Evolutionary conservation across 1,140 invertebrate species (phyloP).

Genomic region (Drosophila bifasciata): DNA sequence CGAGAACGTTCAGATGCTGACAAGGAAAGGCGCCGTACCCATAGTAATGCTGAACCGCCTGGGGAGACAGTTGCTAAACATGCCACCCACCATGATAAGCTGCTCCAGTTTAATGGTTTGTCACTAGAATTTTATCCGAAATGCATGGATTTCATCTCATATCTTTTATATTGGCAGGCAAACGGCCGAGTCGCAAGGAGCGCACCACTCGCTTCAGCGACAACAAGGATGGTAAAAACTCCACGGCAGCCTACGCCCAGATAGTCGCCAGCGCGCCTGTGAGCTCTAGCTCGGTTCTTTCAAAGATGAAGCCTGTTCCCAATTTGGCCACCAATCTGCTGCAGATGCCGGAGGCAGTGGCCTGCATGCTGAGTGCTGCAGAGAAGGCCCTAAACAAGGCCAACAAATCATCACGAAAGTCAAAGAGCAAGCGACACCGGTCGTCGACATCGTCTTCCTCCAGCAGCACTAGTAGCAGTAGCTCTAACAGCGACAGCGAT

Average conservation of each 20-base stretch:
- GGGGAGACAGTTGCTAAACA: slow-evolving; percentile 13
- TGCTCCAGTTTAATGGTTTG: slow-evolving; percentile 64
- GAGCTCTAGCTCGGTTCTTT: slow-evolving; percentile 9
- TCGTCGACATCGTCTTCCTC: slow-evolving; percentile 58
- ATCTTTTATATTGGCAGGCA: slow-evolving; percentile 31
- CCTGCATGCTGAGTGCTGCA: slow-evolving; percentile 60
- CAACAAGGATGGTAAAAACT: slow-evolving; percentile 71
- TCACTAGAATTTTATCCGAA: not conserved
- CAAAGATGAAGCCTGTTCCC: slow-evolving; percentile 59
- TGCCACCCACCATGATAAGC: slow-evolving; percentile 56
- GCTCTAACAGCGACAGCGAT: slow-evolving; percentile 41
- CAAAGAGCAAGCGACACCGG: slow-evolving; percentile 39
- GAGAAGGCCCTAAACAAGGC: slow-evolving; percentile 67
- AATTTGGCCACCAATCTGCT: slow-evolving; percentile 69
- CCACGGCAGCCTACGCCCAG: slow-evolving; percentile 49
- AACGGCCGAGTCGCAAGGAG: slow-evolving; percentile 72
- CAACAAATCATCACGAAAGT: slow-evolving; percentile 50
- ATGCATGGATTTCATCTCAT: not conserved
- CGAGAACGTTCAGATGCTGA: slow-evolving; percentile 32
- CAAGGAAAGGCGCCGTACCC: slow-evolving; percentile 15
- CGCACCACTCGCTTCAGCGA: slow-evolving; percentile 80
- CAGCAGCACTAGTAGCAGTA: slow-evolving; percentile 48
- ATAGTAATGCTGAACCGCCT: slow-evolving; percentile 9
- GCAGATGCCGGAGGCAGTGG: slow-evolving; percentile 69
- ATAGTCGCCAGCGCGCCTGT: slow-evolving; percentile 47